Evolutionary conservation across 2,888 invertebrate species (phyloP), one percentile per base, ranked within the genome.

Genomic region (Dynastes grantii): DNA sequence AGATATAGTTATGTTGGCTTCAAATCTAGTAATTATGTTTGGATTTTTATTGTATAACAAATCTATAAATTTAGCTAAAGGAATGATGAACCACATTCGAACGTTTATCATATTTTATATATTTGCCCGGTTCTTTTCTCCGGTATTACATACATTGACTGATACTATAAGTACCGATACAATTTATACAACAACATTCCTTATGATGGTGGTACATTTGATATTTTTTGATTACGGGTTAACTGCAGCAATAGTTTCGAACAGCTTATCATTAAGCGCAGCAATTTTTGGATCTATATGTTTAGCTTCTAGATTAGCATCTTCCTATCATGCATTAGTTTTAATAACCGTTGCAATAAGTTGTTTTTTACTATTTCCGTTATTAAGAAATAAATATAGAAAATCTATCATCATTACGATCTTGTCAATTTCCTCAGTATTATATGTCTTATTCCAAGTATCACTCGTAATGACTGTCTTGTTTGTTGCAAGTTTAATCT

Each of bases 91-190:
- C 1, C 92, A 93, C 86, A 87, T 95, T 0, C 93, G 95, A 87
- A 97, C 95, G 0, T 92, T 95, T 0, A 85, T 95, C 51, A 94
- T 96, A 8, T 97, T 97, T 85, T 87, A 97, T 1, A 92, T 95
- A 0, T 95, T 98, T 86, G 97, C 97, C 0, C 97, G 96, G 85
- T 91, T 97, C 76, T 91, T 98, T 79, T 97, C 98, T 0, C 99
- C 98, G 0, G 92, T 98, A 22, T 89, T 98, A 49, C 96, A 98
- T 87, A 98, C 98, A 0, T 90, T 99, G 71, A 99, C 99, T 0
- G 97, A 97, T 87, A 97, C 98, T 0, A 96, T 99, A 1, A 98
- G 98, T 86, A 98, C 98, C 0, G 98, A 99, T 86, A 98, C 99
- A 0, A 98, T 99, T 85, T 98, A 97, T 86, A 96, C 97, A 1